Evolutionary conservation across 2,113 vertebrate genomes (phyloP).

Genomic region (Cricetomys ansorgei): DNA sequence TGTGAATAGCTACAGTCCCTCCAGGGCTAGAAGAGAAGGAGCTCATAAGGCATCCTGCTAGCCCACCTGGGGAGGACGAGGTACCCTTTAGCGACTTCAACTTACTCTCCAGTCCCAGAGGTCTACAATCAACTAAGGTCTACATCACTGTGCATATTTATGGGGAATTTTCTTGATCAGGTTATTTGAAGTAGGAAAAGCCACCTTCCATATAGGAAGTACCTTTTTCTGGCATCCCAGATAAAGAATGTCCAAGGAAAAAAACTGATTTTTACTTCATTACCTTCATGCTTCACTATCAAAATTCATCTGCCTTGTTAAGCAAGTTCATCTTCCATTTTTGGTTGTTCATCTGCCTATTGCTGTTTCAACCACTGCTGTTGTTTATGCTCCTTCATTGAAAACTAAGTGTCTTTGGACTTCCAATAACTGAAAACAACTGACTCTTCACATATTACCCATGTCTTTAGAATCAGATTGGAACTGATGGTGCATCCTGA

Average conservation of each 20-base stretch:
- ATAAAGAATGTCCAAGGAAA: neutral
- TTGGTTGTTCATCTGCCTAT: neutral
- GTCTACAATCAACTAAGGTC: neutral
- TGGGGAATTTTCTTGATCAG: neutral
- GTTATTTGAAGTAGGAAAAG: neutral
- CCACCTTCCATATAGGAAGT: neutral
- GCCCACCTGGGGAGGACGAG: too few relatives aligned
- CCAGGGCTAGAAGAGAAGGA: too few relatives aligned
- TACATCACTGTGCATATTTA: neutral
- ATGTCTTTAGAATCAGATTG: neutral
- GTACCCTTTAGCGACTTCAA: too few relatives aligned
- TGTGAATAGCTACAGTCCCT: too few relatives aligned
- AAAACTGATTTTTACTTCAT: neutral
- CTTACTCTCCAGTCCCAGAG: too few relatives aligned
- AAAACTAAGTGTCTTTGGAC: neutral
- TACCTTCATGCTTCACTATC: neutral
- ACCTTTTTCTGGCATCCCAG: neutral
- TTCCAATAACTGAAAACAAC: neutral
- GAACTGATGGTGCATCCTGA: neutral
- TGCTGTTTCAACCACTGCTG: neutral
- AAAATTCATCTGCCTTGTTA: neutral
- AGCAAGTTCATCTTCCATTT: neutral
- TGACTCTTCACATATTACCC: neutral
- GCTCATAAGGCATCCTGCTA: too few relatives aligned
- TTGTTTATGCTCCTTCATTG: neutral